Evolutionary conservation across 2,113 vertebrate genomes (phyloP).

Genomic region (Heterotilapia buettikoferi): DNA sequence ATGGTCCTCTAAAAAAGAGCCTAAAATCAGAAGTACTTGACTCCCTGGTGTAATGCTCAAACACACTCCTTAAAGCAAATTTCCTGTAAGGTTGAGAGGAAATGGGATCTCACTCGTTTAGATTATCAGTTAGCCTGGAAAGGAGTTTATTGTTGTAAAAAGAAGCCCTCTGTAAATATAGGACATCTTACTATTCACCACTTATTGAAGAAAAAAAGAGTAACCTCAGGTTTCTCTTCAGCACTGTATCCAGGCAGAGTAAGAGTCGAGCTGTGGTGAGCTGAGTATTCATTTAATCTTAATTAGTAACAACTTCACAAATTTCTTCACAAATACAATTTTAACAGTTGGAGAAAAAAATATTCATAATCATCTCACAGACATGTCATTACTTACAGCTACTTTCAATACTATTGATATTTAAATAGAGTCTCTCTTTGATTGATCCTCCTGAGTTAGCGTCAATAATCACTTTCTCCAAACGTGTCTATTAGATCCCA

Average conservation of each 20-base stretch:
- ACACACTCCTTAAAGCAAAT: neutral
- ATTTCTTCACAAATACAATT: neutral
- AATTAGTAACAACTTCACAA: neutral
- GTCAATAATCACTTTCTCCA: neutral
- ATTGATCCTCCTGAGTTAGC: rapidly evolving
- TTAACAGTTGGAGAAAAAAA: neutral
- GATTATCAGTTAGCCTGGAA: rapidly evolving
- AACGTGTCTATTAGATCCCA: neutral
- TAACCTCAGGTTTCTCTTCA: neutral
- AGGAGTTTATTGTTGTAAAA: neutral
- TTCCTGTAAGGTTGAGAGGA: neutral
- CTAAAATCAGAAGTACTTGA: neutral
- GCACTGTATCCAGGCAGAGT: neutral
- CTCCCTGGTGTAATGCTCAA: neutral
- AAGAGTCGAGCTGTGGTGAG: neutral
- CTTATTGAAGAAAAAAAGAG: neutral
- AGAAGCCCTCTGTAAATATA: neutral
- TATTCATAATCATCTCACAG: neutral
- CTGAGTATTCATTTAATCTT: neutral
- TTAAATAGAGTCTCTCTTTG: neutral
- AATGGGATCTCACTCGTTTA: neutral
- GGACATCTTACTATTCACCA: neutral
- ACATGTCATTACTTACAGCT: neutral
- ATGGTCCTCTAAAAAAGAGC: neutral
- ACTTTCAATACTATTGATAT: neutral